Percentiles rank a stretch among this genome's conserved stretches.
Conservation (phyloP, 2,113 vertebrate species). For the Vombatus ursinus region DNA sequence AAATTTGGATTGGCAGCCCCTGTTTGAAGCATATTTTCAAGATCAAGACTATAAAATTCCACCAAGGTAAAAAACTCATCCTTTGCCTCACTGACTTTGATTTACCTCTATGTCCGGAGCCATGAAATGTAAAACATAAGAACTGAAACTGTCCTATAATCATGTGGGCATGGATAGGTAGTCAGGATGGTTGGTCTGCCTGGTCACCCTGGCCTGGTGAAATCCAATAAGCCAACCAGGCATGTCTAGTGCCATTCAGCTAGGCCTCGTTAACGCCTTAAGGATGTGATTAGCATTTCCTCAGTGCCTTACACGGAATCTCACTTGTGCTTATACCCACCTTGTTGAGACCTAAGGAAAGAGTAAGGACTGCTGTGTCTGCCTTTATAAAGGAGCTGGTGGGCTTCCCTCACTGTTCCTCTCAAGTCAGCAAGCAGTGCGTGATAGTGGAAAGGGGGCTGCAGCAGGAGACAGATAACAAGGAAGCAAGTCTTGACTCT, state of each 20-base stretch:
- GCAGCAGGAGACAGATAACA: neutral
- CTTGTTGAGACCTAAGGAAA: neutral
- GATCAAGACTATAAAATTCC: slow-evolving; percentile 69
- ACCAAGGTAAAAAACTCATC: slow-evolving; percentile 70
- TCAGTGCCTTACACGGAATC: neutral
- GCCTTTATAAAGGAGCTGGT: neutral
- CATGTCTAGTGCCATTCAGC: slow-evolving; percentile 73
- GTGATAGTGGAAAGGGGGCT: neutral
- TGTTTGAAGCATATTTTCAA: slow-evolving; percentile 64
- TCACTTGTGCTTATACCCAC: neutral
- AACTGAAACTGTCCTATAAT: slow-evolving; percentile 76
- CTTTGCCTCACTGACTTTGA: slow-evolving; percentile 77
- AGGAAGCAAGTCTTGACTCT: neutral
- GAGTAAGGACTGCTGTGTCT: neutral
- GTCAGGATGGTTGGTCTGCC: slow-evolving; percentile 61
- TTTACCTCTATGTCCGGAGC: slow-evolving; percentile 76
- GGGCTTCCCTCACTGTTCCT: neutral
- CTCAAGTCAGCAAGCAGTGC: neutral
- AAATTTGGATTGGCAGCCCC: slow-evolving; percentile 54
- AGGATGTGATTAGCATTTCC: slow-evolving; percentile 70
- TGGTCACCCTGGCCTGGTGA: slow-evolving; percentile 66
- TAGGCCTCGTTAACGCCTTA: slow-evolving; percentile 75
- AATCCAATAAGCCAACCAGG: slow-evolving; percentile 56
- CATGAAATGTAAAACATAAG: slow-evolving; percentile 75
- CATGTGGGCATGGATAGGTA: slow-evolving; percentile 59